These are phyloP conservation scores for Poecilia picta DNA, from an alignment of 2,797 vertebrate genomes.

Conservation along the genomic window DNA sequence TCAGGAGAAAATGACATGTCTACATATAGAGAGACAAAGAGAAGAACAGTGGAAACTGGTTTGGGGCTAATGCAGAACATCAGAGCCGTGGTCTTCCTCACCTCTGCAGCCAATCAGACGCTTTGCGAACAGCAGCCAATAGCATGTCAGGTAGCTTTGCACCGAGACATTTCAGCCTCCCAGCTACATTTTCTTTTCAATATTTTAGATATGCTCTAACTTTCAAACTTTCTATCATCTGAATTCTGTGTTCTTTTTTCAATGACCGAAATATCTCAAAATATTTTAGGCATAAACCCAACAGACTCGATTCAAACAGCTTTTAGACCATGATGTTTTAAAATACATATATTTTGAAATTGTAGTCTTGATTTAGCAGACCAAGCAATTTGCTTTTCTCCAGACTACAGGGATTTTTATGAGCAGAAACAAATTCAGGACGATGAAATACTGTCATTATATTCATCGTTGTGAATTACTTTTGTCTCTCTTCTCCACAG, in stretches of 20 bases:
- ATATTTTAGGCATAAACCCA: neutral
- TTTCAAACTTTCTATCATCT: neutral
- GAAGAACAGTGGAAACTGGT: neutral
- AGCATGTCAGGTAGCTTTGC: too few relatives aligned
- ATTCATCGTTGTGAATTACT: too few relatives aligned
- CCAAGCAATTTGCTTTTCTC: neutral
- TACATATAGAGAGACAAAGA: neutral
- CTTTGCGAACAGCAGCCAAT: too few relatives aligned
- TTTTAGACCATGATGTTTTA: neutral
- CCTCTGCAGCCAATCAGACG: too few relatives aligned
- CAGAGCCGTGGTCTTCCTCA: too few relatives aligned
- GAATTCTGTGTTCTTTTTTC: neutral
- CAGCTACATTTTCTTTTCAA: too few relatives aligned
- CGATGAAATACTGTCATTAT: neutral
- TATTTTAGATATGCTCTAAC: too few relatives aligned
- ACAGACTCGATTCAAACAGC: neutral
- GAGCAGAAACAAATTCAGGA: neutral
- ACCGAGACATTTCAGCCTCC: too few relatives aligned
- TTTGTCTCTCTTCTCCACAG: constrained; percentile 50
- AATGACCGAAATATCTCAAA: neutral
- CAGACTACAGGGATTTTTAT: neutral
- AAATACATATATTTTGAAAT: neutral
- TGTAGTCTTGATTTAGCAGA: neutral
- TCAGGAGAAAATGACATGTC: neutral
- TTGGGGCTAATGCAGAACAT: too few relatives aligned